phyloP scores from a whole-genome alignment of 1,140 invertebrate genomes.

The Ips nitidus region DNA sequence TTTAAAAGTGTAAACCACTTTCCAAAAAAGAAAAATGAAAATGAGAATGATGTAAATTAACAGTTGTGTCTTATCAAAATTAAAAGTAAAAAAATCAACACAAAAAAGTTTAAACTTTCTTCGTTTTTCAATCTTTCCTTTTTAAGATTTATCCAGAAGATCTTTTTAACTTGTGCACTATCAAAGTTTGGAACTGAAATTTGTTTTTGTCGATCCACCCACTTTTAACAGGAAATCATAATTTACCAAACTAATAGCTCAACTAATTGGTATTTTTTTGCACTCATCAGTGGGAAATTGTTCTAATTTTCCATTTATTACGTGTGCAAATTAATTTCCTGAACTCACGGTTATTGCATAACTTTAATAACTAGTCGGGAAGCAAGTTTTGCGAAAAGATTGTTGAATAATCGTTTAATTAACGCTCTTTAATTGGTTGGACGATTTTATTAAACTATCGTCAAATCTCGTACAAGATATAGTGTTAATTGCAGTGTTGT shows the following conservation, averaged over 20 bases:
- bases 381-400: neutral
- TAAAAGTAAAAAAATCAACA: too few relatives aligned
- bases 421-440: constrained; percentile 1
- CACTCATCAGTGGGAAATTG: neutral
- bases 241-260: too few relatives aligned
- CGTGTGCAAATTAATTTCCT: constrained; percentile 1
- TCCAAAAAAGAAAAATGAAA: neutral
- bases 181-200: neutral
- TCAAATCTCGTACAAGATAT: too few relatives aligned
- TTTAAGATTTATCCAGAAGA: neutral
- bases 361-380: neutral
- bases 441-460: neutral
- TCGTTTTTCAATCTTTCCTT: constrained; percentile 1
- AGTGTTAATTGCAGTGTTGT: too few relatives aligned
- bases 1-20: neutral
- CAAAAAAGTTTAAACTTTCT: constrained; percentile 1
- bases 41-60: too few relatives aligned
- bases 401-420: neutral
- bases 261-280: neutral
- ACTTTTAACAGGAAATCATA: too few relatives aligned
- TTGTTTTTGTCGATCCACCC: too few relatives aligned
- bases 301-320: neutral
- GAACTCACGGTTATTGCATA: neutral
- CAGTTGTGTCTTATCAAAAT: too few relatives aligned
- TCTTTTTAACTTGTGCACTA: neutral